Evolutionary conservation across 2,797 vertebrate species (phyloP).

Genomic region (Malacoraja senta): DNA sequence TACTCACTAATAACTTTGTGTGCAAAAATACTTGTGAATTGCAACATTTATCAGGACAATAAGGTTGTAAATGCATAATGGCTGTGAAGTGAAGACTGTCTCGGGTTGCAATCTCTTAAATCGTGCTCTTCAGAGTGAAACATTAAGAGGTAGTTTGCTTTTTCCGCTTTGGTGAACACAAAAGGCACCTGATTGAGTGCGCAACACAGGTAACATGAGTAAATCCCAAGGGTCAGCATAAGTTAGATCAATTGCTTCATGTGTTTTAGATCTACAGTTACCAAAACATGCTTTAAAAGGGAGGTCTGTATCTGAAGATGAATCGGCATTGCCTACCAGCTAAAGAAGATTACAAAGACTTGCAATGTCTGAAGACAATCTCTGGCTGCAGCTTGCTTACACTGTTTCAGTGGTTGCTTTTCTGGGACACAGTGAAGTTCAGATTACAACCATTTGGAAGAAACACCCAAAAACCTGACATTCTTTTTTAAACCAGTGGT

Average conservation of each 20-base stretch:
- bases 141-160: constrained; percentile 28
- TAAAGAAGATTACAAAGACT: neutral
- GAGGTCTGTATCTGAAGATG: neutral
- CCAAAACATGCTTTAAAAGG: constrained; percentile 25
- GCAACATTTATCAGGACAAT: neutral
- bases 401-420: constrained; percentile 35
- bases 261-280: constrained; percentile 21
- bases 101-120: constrained; percentile 12
- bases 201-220: constrained; percentile 31
- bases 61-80: neutral
- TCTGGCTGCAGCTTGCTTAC: neutral
- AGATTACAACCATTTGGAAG: constrained; percentile 18
- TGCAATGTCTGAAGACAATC: constrained; percentile 22
- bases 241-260: constrained; percentile 25
- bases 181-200: constrained; percentile 26
- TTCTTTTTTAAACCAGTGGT: neutral
- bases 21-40: constrained; percentile 14
- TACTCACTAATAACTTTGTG: neutral
- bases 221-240: neutral
- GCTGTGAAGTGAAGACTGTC: neutral
- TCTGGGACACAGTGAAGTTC: constrained; percentile 31
- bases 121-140: constrained; percentile 14
- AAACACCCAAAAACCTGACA: neutral
- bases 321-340: neutral
- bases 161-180: constrained; percentile 18